Evolutionary conservation across 2,888 invertebrate genomes (phyloP).

Genomic region (Seira ritae): DNA sequence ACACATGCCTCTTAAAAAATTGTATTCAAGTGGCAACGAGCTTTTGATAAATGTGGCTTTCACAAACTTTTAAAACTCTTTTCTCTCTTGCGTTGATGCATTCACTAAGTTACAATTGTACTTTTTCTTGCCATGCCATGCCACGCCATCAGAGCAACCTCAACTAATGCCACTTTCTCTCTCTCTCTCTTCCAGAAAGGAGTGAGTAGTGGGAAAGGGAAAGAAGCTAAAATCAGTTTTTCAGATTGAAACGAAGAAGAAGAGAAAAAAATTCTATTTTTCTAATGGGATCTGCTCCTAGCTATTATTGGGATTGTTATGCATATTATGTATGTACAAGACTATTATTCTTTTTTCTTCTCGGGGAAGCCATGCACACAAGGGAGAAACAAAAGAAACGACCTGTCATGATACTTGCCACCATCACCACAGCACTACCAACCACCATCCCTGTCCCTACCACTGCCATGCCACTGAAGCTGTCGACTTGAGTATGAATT

Average conservation of each 20-base stretch:
- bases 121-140: conserved; percentile 22
- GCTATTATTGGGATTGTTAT: background rate
- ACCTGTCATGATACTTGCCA: conserved; percentile 54
- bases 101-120: conserved; percentile 25
- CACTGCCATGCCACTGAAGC: background rate
- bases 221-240: conserved; percentile 60
- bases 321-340: background rate
- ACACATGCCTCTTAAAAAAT: conserved; percentile 24
- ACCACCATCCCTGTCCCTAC: conserved; percentile 1
- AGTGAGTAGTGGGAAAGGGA: conserved; percentile 13
- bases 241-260: conserved; percentile 56
- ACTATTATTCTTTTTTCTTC: conserved; percentile 6
- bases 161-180: conserved; percentile 36
- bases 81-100: conserved; percentile 11
- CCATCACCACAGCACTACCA: conserved; percentile 14
- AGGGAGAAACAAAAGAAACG: conserved; percentile 56
- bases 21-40: conserved; percentile 52
- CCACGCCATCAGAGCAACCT: conserved; percentile 25
- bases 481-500: too few relatives aligned
- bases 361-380: conserved; percentile 40
- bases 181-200: conserved; percentile 10
- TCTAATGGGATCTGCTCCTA: conserved; percentile 33
- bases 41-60: conserved; percentile 63
- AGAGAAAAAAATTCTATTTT: conserved; percentile 22
- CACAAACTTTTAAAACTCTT: conserved; percentile 60